Base-by-base conservation (phyloP, 2,888 invertebrate species). In the Pandemis corylana region DNA sequence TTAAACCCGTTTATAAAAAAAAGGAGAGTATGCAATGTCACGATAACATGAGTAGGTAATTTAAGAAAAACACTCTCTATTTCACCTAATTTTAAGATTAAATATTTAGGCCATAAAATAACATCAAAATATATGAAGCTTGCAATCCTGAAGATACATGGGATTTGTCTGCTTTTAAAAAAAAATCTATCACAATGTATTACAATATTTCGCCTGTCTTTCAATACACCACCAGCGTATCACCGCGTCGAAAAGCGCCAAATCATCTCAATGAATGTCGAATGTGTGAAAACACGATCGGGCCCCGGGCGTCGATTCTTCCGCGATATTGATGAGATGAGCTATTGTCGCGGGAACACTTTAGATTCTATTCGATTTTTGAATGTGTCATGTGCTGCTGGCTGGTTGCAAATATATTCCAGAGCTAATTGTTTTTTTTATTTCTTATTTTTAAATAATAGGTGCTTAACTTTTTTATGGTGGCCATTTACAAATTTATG, bases 241-340 rank as follows among this genome's bases (percentile, higher is more conserved):
- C 41, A n/a, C 10, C 59, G 56, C 61, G 74, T 74, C 76, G 81
- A 82, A 87, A 90, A 92, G 82, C 83, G 92, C 86, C 82, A 84
- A 90, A 85, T 93, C 92, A 92, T 87, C 83, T 77, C 79, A 85
- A 87, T 89, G 86, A 90, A 90, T 89, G 88, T 89, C 85, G 86
- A 89, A 90, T 91, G 89, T 92, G 91, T 91, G 89, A 89, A 87
- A 85, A 85, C 84, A 84, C 78, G 80, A 77, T 73, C 72, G 76
- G 77, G 82, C 80, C 82, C 78, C 78, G 71, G 80, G 82, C 79
- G 78, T 77, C 80, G 84, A 85, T 85, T 81, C 59, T 76, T 77
- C 64, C 62, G 42, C n/a, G 59, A 73, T 63, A 51, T 51, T 63
- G 75, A 66, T 46, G 68, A 67, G 61, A 42, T n/a, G 63, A 5